phyloP scores from a whole-genome alignment of 1,140 invertebrate genomes.

The Drosophila ficusphila region DNA sequence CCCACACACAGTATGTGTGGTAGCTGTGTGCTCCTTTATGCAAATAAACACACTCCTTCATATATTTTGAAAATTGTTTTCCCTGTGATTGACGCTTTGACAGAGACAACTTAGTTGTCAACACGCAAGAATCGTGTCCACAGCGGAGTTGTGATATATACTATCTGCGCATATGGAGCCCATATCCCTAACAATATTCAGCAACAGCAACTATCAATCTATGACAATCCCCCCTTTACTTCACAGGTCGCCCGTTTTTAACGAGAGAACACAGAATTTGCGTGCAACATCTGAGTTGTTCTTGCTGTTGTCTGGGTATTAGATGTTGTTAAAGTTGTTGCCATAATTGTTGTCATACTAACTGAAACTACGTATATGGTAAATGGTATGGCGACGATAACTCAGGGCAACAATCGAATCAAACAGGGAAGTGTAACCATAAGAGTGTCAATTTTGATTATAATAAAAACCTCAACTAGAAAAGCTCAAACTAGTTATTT shows the following conservation, averaged over 20 bases:
- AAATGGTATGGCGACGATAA: slow-evolving; percentile 21
- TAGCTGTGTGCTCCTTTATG: slow-evolving; percentile 10
- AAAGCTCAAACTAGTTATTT: background rate
- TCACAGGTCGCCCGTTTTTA: slow-evolving; percentile 45
- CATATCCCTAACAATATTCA: slow-evolving; percentile 4
- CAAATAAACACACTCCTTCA: slow-evolving; percentile 15
- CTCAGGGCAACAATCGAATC: slow-evolving; percentile 49
- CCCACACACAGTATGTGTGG: too few species aligned
- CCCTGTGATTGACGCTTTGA: slow-evolving; percentile 68
- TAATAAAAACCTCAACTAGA: background rate
- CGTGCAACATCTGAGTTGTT: slow-evolving; percentile 50
- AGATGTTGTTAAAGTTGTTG: slow-evolving; percentile 35
- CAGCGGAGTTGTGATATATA: slow-evolving; percentile 13
- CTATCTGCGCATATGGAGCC: background rate
- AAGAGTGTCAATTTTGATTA: slow-evolving; percentile 68
- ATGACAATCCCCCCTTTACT: slow-evolving; percentile 25
- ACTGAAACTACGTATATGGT: slow-evolving; percentile 20
- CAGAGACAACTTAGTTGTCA: slow-evolving; percentile 71
- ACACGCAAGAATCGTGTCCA: slow-evolving; percentile 75
- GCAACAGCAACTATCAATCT: slow-evolving; percentile 54
- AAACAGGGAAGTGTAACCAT: slow-evolving; percentile 63
- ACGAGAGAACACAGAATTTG: slow-evolving; percentile 79
- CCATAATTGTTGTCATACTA: slow-evolving; percentile 37
- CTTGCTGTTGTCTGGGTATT: slow-evolving; percentile 32
- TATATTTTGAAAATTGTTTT: slow-evolving; percentile 37